phyloP scores from a whole-genome alignment of 2,797 vertebrate species.

The Lutjanus campechanus region DNA sequence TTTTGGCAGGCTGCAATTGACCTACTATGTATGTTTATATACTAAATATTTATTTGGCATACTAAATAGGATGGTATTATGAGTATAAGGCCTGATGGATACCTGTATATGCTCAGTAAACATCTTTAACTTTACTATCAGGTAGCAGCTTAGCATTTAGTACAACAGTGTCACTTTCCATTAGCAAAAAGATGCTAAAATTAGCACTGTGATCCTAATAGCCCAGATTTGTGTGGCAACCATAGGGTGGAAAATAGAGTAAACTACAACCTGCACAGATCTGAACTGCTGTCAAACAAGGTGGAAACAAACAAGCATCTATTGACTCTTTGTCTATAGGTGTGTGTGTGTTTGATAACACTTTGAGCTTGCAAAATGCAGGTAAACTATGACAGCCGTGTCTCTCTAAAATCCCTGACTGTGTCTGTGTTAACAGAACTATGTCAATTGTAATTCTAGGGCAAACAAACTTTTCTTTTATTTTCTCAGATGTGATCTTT shows the following conservation, averaged over 20 bases:
- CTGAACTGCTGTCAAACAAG: slow-evolving; percentile 9
- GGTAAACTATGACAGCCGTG: not conserved
- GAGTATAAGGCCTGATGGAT: not conserved
- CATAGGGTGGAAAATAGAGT: slow-evolving; percentile 15
- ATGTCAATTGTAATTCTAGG: not conserved
- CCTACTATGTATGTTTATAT: too few species aligned
- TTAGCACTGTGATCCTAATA: slow-evolving; percentile 30
- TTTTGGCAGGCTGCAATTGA: too few species aligned
- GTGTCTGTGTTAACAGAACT: not conserved
- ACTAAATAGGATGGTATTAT: too few species aligned
- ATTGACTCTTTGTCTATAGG: not conserved
- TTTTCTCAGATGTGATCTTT: slow-evolving; percentile 6
- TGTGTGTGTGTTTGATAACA: slow-evolving; percentile 18
- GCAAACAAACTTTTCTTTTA: not conserved
- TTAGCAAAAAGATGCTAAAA: slow-evolving; percentile 64
- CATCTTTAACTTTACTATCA: slow-evolving; percentile 19
- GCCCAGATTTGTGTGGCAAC: not conserved
- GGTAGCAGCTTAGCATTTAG: slow-evolving; percentile 50
- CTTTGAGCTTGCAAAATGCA: not conserved
- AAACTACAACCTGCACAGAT: slow-evolving; percentile 5
- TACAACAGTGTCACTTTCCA: slow-evolving; percentile 54
- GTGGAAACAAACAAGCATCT: not conserved
- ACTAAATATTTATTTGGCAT: too few species aligned
- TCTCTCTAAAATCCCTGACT: not conserved
- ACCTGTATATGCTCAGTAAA: not conserved